phyloP scores from a whole-genome alignment of 2,113 vertebrate genomes.

The Telmatochromis sp. region DNA sequence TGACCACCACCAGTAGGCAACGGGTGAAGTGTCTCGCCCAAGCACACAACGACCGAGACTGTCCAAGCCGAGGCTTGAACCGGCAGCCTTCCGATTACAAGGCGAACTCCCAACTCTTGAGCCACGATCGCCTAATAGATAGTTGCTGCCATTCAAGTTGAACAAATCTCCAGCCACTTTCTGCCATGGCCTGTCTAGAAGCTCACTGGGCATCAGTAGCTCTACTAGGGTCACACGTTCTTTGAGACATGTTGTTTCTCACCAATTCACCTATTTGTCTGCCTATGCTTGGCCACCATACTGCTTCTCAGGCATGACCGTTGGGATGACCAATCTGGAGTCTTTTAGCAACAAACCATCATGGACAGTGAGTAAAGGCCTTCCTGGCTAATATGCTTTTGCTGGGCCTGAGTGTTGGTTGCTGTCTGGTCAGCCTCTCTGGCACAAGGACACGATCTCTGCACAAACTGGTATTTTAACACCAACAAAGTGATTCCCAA shows the following conservation, averaged over 20 bases:
- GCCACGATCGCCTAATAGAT: neutral
- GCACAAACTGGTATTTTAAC: neutral
- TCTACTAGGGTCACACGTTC: neutral
- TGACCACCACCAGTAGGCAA: too few relatives aligned
- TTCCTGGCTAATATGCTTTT: neutral
- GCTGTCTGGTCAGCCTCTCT: neutral
- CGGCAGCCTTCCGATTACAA: too few relatives aligned
- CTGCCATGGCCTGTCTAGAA: neutral
- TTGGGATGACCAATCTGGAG: neutral
- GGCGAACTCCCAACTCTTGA: too few relatives aligned
- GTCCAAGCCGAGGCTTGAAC: too few relatives aligned
- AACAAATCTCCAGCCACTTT: neutral
- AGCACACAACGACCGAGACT: too few relatives aligned
- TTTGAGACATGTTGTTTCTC: neutral
- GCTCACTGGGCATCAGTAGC: neutral
- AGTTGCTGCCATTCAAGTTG: neutral
- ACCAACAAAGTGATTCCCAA: neutral
- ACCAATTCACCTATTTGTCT: neutral
- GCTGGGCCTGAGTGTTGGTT: neutral
- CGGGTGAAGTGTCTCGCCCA: fast-evolving
- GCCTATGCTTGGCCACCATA: neutral
- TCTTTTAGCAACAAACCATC: neutral
- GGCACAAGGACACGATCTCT: neutral
- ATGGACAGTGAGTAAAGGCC: neutral
- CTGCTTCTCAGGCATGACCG: neutral